Base-by-base conservation (phyloP, 2,888 invertebrate genomes). In the Hermodice carunculata region DNA sequence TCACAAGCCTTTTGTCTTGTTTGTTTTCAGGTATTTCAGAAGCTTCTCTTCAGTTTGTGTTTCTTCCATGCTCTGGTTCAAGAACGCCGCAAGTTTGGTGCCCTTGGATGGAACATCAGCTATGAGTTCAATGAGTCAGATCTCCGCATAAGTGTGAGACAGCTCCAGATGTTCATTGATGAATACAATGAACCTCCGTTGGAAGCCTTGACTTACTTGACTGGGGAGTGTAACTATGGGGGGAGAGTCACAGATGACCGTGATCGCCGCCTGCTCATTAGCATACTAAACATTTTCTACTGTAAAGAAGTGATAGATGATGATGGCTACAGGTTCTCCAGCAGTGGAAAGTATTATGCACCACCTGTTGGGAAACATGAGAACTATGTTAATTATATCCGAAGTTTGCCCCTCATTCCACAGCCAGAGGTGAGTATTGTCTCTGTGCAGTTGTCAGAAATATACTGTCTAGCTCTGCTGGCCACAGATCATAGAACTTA, bases 21-120 rank as follows among this genome's bases (percentile, higher is more conserved):
- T 43, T 44, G 32, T 34, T 69, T 72, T 1, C 73, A 85, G 76
- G 90, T 91, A 69, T 96, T 96, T 93, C 89, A 92, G 68, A 84
- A 86, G 70, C 77, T 87, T 29, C 70, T 87, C 48, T 87, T 87
- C 80, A 83, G 85, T 3, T 70, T 87, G 48, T 85, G 86, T 62
- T 86, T 86, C 76, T 87, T 87, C 78, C 86, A 87, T 74, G 86
- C 85, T 6, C 54, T 86, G 57, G 82, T 87, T 5, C 86, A 86
- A 70, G 87, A 87, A 69, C 72, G 87, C 42, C 75, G 85, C 43
- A 86, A 86, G 64, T 87, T 86, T 76, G 86, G 86, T 24, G 82
- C 86, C 8, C 69, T 86, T 3, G 87, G 87, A 3, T 87, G 87
- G 86, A 87, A 87, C 64, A 86, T 86, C 66, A 85, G 86, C 8